A percentile compares a stretch with the other conserved stretches of the same genome.
These are phyloP conservation scores for Zelostemma sp. DNA, from an alignment of 1,140 invertebrate genomes.

Conservation along the genomic window DNA sequence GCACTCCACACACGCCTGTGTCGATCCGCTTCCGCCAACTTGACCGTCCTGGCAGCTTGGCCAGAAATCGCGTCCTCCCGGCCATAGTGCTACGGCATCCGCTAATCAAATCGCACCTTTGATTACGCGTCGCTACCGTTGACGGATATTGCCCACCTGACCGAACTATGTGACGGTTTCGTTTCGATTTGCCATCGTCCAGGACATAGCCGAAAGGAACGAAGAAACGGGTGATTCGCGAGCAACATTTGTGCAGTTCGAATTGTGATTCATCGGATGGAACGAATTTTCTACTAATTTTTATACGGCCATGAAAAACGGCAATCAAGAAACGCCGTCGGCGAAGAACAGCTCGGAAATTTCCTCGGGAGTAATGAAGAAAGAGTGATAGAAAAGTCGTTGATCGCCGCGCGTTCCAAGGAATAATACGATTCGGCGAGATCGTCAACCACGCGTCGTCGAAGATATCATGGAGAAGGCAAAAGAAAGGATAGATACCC, in stretches of 20 bases:
- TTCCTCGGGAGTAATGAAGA: too few relatives aligned
- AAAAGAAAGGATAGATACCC: constrained; percentile 36
- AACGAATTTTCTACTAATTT: too few relatives aligned
- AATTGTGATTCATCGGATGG: too few relatives aligned
- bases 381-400: too few relatives aligned
- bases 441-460: background rate
- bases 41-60: constrained; percentile 24
- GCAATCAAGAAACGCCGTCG: too few relatives aligned
- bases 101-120: constrained; percentile 62
- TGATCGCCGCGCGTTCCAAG: constrained; percentile 21
- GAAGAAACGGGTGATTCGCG: too few relatives aligned
- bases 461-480: constrained; percentile 18
- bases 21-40: constrained; percentile 47
- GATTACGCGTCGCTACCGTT: constrained; percentile 19
- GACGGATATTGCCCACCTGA: too few relatives aligned
- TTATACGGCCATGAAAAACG: too few relatives aligned
- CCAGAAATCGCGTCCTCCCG: constrained; percentile 50
- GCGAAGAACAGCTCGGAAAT: too few relatives aligned
- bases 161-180: too few relatives aligned
- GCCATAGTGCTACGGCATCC: constrained; percentile 58
- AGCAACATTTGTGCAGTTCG: too few relatives aligned
- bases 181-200: too few relatives aligned
- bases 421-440: constrained; percentile 42
- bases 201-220: background rate
- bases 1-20: constrained; percentile 27